Evolutionary conservation across 2,888 invertebrate species (phyloP), one percentile per base, ranked within the genome.

Genomic region (Lissocephala sabroskyi): DNA sequence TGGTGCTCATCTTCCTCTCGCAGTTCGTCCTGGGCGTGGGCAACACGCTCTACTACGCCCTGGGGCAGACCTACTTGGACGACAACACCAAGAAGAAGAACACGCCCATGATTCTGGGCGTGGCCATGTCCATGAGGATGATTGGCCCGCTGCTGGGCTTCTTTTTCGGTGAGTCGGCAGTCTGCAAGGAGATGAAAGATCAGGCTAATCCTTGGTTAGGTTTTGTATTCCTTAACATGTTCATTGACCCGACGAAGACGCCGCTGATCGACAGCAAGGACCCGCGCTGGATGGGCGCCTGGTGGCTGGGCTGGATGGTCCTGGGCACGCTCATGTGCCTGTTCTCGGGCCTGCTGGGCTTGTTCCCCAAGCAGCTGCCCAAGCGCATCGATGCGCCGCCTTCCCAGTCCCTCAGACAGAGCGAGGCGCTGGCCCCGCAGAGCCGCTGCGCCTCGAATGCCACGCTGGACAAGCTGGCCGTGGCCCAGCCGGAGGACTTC

Each of bases 251-350:
- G 0, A 83, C 80, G 1, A 84, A 88, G 39, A 88, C 88, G 6
- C 90, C 90, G 1, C 76, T 89, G 6, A 89, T 90, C 26, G 86
- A 86, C 37, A 85, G 85, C 37, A 86, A 86, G 48, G 89, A 89
- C 79, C 90, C 91, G 1, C 84, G 91, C 59, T 92, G 91, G 91
- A 80, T 85, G 59, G 92, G 92, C 14, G 91, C 92, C 7, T 92
- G 91, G 91, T 92, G 92, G 92, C 83, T 91, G n/a, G 91, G 90
- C 10, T 88, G 88, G 88, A 85, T 87, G 17, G 84, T 88, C 23
- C 56, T 85, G 7, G 85, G 85, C 9, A 76, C 83, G 0, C 79
- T 88, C 0, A 89, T 90, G 87, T 82, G 88, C 13, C 59, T 89
- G 14, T 88, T 90, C 52, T 86, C 89, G 0, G 73, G 89, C 10